phyloP scores from a whole-genome alignment of 2,113 vertebrate species.

The Herpetotheres cachinnans region DNA sequence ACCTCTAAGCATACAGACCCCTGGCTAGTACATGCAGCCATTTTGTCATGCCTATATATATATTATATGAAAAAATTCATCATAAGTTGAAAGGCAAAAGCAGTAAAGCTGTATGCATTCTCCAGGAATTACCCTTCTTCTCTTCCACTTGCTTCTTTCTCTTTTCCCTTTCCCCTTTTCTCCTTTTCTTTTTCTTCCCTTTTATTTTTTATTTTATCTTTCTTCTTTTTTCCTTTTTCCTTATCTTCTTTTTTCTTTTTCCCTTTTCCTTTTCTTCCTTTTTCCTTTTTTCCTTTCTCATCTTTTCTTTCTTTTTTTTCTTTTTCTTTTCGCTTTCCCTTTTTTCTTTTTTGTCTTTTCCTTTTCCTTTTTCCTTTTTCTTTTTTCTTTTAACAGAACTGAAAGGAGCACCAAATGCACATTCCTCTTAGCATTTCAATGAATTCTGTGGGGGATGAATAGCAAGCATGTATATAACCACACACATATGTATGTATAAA shows the following conservation, averaged over 20 bases:
- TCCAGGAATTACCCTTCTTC: background rate
- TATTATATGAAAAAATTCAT: background rate
- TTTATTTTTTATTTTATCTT: background rate
- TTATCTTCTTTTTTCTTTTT: background rate
- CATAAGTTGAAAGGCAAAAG: background rate
- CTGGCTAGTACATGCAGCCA: background rate
- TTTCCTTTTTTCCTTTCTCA: background rate
- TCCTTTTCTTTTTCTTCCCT: rapidly evolving
- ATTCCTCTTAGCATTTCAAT: conserved; percentile 67
- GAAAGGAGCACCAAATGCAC: conserved; percentile 62
- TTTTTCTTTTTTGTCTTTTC: rapidly evolving
- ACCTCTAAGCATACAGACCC: background rate
- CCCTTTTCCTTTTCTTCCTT: background rate
- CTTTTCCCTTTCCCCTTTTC: background rate
- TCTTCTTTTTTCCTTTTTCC: background rate
- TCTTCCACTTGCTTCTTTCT: background rate
- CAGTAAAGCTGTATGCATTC: background rate
- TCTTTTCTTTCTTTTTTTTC: background rate
- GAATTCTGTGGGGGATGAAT: conserved; percentile 67
- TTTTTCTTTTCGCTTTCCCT: rapidly evolving
- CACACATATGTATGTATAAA: conserved; percentile 79
- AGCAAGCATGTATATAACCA: conserved; percentile 72
- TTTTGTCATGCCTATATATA: background rate
- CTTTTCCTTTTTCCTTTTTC: background rate
- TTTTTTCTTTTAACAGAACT: background rate